Conservation (phyloP, 2,888 invertebrate genomes). For the Eupelmus urozonus region DNA sequence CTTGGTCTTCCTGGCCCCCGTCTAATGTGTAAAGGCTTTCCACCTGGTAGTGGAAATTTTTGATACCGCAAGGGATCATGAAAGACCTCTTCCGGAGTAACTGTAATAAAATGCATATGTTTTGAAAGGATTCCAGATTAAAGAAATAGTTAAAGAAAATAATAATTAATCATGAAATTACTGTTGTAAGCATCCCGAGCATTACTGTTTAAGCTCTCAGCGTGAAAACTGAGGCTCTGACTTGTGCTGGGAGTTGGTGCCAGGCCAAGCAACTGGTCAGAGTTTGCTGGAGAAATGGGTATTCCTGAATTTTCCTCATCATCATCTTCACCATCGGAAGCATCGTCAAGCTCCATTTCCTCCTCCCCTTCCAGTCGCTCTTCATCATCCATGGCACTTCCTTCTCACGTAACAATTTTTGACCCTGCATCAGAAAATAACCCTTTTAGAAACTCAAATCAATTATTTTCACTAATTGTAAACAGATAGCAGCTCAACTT, state of each 20-base stretch:
- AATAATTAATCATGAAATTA: slow-evolving; percentile 21
- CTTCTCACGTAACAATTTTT: slow-evolving; percentile 55
- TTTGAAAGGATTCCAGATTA: slow-evolving; percentile 16
- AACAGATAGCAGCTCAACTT: not conserved
- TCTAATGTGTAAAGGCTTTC: slow-evolving; percentile 82
- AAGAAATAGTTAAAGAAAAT: slow-evolving; percentile 4
- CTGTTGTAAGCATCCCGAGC: slow-evolving; percentile 54
- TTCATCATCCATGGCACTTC: slow-evolving; percentile 76
- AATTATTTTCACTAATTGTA: not conserved
- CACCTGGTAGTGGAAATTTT: slow-evolving; percentile 78
- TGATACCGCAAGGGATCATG: slow-evolving; percentile 82
- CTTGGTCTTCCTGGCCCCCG: slow-evolving; percentile 89
- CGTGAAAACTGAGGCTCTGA: slow-evolving; percentile 57
- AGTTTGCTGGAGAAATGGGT: slow-evolving; percentile 78
- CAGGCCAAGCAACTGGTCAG: slow-evolving; percentile 74
- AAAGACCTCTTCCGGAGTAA: slow-evolving; percentile 82
- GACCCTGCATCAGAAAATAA: slow-evolving; percentile 12
- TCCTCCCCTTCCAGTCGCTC: slow-evolving; percentile 78
- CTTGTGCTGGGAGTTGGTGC: slow-evolving; percentile 71
- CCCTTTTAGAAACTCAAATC: not conserved
- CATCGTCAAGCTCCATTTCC: slow-evolving; percentile 86
- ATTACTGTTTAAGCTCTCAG: slow-evolving; percentile 55
- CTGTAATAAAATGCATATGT: slow-evolving; percentile 64
- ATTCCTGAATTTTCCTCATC: slow-evolving; percentile 81
- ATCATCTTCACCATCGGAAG: slow-evolving; percentile 87